Evolutionary conservation across 2,797 vertebrate genomes (phyloP), one percentile per base, ranked within the genome.

Genomic region (Poecile montanus): DNA sequence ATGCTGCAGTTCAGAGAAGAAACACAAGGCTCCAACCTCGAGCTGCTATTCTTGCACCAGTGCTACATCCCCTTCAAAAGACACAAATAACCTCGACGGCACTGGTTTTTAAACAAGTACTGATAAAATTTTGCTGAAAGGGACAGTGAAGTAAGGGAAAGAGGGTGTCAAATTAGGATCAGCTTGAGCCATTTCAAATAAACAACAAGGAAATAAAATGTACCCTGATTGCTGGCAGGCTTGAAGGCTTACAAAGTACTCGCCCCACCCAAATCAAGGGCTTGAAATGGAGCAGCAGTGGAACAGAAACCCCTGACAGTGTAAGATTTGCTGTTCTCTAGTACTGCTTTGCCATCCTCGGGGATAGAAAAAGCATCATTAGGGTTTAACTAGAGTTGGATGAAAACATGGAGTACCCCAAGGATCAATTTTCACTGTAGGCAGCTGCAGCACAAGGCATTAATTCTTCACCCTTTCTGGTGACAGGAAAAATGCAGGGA

Each of bases 401-500:
- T 94, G 89, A 93, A 97, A 96, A 97, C 94, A 96, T 1, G 1
- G 84, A 86, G 76, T 85, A 95, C 85, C 76, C 60, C 88, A 94
- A 93, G 93, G 89, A 94, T 93, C 93, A 93, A 91, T 97, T 96
- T 96, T 96, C 95, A 77, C 94, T 34, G 76, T 2, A 50, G 95
- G 96, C 80, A 78, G 86, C 67, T 94, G 93, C 79, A 93, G 85
- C 86, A 92, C 0, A 3, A 94, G 83, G 86, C 88, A 77, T 91
- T 96, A 93, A 95, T 96, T 95, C 87, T 56, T 94, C 93, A 84
- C 54, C 66, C 47, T 85, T 45, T 87, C 72, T 90, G 86, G 68
- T 86, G 95, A 89, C 91, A 95, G 88, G 42, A 89, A 88, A 90
- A 81, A 91, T 0, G 9, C 1, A 0, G 94, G 83, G 82, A 96